Conservation (phyloP, 1,140 invertebrate species). For the Cyrtorhinus lividipennis region DNA sequence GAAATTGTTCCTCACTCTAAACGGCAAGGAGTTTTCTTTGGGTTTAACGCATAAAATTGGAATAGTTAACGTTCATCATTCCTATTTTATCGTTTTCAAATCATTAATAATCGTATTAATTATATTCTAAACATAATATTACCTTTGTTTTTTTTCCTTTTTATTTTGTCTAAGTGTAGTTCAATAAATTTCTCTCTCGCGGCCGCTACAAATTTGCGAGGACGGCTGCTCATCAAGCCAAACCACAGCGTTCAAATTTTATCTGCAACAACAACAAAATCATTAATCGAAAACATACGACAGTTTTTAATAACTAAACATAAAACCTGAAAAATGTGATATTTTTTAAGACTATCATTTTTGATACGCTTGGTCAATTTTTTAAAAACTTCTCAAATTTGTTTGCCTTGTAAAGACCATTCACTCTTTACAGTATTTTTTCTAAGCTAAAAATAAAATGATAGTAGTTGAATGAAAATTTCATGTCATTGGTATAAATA, state of each 20-base stretch:
- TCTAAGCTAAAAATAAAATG: neutral
- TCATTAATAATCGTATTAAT: neutral
- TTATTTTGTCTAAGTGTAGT: too few relatives aligned
- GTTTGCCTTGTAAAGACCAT: neutral
- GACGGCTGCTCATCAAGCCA: too few relatives aligned
- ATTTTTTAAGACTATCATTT: slow-evolving; percentile 18
- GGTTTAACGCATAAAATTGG: neutral
- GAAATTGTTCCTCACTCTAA: too few relatives aligned
- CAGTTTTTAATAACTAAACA: neutral
- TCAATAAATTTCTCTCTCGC: neutral
- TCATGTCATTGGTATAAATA: neutral
- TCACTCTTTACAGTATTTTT: neutral
- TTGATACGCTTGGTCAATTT: slow-evolving; percentile 16
- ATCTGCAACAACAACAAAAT: neutral
- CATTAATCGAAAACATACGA: neutral
- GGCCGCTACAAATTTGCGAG: neutral
- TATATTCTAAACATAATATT: too few relatives aligned
- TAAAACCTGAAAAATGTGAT: slow-evolving; percentile 10
- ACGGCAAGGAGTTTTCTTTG: neutral
- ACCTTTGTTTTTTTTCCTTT: neutral
- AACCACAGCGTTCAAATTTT: neutral
- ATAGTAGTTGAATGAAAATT: neutral
- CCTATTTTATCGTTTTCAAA: neutral
- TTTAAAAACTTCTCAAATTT: neutral
- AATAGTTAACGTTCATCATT: neutral